phyloP scores from a whole-genome alignment of 2,113 vertebrate genomes.

The Clarias magur region DNA sequence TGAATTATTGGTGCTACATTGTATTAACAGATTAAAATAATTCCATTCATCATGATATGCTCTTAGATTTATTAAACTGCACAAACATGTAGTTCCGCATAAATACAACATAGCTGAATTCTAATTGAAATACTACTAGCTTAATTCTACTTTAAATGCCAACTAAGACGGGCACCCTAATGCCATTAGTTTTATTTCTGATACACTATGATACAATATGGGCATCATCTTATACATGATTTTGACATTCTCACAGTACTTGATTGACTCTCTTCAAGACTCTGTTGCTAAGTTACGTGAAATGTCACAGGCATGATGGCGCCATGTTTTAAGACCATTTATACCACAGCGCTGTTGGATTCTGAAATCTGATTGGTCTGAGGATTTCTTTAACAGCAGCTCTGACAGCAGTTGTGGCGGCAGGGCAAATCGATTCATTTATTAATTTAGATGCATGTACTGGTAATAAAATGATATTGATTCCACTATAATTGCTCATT shows the following conservation, averaged over 20 bases:
- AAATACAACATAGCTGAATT: neutral
- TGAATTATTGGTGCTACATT: neutral
- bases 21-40: neutral
- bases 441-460: too few species aligned
- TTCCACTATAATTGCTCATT: neutral
- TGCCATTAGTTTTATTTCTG: neutral
- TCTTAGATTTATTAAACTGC: neutral
- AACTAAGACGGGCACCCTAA: neutral
- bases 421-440: neutral
- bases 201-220: neutral
- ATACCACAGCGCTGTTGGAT: neutral
- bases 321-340: neutral
- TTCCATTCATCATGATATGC: neutral
- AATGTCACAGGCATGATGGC: neutral
- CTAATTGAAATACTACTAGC: neutral
- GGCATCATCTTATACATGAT: neutral
- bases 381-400: neutral
- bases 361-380: slow-evolving; percentile 2
- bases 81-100: neutral
- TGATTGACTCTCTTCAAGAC: neutral
- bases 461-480: neutral
- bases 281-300: slow-evolving; percentile 4
- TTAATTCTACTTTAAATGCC: neutral
- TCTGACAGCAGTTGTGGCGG: neutral
- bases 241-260: neutral